These are phyloP conservation scores for Mastomys natalensis DNA, from an alignment of 2,113 vertebrate genomes.

Conservation along the genomic window DNA sequence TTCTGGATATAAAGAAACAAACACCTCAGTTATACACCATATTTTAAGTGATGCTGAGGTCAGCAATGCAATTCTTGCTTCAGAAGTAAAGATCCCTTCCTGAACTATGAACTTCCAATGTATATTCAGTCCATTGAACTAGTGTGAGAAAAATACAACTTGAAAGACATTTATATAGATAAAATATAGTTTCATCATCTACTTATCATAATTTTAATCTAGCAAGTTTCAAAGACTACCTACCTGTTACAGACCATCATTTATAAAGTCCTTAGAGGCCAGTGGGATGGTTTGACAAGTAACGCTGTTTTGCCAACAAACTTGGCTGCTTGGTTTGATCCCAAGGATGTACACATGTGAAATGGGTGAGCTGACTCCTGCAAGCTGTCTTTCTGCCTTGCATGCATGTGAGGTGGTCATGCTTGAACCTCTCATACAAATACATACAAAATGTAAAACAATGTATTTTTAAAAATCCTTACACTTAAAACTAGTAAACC, in stretches of 20 bases:
- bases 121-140: not conserved
- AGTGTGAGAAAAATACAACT: not conserved
- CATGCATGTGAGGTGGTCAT: not conserved
- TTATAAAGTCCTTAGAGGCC: not conserved
- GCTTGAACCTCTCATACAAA: not conserved
- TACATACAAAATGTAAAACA: not conserved
- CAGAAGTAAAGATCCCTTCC: not conserved
- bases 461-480: not conserved
- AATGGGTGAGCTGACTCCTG: not conserved
- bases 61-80: accelerated
- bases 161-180: not conserved
- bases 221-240: not conserved
- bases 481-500: not conserved
- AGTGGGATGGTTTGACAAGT: not conserved
- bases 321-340: not conserved
- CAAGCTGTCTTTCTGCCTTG: not conserved
- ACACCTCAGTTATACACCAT: not conserved
- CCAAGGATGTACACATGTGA: too few relatives aligned
- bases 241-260: not conserved
- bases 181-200: not conserved
- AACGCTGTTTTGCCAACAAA: not conserved
- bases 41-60: not conserved
- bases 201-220: not conserved
- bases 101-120: not conserved
- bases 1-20: not conserved